Percentiles rank a stretch among this genome's conserved stretches.
Evolutionary conservation across 2,888 invertebrate species (phyloP).

Genomic region (Oligia latruncula): DNA sequence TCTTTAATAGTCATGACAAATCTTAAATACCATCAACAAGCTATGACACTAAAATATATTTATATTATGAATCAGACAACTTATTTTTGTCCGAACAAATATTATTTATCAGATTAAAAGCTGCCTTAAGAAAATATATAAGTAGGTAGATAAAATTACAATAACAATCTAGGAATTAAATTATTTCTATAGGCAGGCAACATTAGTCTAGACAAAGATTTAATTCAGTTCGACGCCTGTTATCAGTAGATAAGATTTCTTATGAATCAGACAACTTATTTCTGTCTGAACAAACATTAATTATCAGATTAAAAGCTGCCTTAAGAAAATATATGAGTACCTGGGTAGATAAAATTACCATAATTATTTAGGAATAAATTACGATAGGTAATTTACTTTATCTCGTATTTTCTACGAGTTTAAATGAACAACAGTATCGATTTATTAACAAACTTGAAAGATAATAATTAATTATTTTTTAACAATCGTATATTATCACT

Average conservation of each 20-base stretch:
- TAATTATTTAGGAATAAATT: background rate
- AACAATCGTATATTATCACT: too few relatives aligned
- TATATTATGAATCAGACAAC: background rate
- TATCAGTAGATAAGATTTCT: slow-evolving; percentile 12
- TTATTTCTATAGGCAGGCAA: background rate
- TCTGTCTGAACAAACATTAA: slow-evolving; percentile 9
- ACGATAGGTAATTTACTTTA: too few relatives aligned
- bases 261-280: slow-evolving; percentile 7
- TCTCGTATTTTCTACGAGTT: background rate
- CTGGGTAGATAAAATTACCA: background rate
- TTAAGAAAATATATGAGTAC: background rate
- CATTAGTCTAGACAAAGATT: too few relatives aligned
- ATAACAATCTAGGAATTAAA: background rate
- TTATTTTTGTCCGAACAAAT: slow-evolving; percentile 1
- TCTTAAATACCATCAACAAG: too few relatives aligned
- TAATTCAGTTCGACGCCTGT: background rate
- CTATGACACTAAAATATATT: too few relatives aligned
- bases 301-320: background rate
- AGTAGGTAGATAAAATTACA: background rate
- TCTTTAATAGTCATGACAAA: slow-evolving; percentile 1
- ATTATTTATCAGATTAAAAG: slow-evolving; percentile 13
- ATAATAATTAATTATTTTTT: too few relatives aligned
- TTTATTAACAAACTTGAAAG: too few relatives aligned
- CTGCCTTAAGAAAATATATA: background rate
- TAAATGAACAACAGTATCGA: background rate